These are phyloP conservation scores for Galaxea fascicularis DNA, from an alignment of 92 coral and sea anemone species.

Conservation along the genomic window DNA sequence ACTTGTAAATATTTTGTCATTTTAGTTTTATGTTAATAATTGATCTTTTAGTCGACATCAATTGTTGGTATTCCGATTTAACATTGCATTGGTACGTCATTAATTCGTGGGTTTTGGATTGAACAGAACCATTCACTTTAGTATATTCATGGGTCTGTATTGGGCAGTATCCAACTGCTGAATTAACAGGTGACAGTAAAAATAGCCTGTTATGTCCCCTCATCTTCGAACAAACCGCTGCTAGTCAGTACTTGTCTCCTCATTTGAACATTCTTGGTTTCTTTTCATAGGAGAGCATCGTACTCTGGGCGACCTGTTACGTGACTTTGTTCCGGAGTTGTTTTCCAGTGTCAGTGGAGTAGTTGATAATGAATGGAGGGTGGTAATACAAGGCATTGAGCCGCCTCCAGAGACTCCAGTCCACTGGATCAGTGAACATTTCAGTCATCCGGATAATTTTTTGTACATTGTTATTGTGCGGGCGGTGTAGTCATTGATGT, in stretches of 20 bases:
- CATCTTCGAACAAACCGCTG: not conserved
- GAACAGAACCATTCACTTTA: too few species aligned
- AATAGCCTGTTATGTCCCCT: too few species aligned
- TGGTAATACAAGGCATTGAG: slow-evolving; percentile 94
- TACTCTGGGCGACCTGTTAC: slow-evolving; percentile 79
- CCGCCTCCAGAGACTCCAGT: slow-evolving; percentile 95
- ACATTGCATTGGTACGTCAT: too few species aligned
- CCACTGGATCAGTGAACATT: slow-evolving; percentile 99
- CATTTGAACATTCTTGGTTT: not conserved
- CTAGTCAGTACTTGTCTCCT: not conserved
- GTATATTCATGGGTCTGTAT: too few species aligned
- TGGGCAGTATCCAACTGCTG: too few species aligned
- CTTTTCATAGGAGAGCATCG: slow-evolving; percentile 78
- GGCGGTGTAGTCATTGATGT: slow-evolving; percentile 24
- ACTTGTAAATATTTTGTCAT: too few species aligned
- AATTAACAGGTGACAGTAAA: too few species aligned
- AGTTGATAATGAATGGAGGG: slow-evolving; percentile 81
- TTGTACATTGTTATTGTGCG: slow-evolving; percentile 80
- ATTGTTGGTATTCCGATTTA: too few species aligned
- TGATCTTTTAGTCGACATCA: too few species aligned
- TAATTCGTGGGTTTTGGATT: too few species aligned
- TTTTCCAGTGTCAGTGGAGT: slow-evolving; percentile 65
- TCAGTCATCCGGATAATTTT: slow-evolving; percentile 97
- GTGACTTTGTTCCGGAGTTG: slow-evolving; percentile 78
- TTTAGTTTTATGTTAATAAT: too few species aligned